These are phyloP conservation scores for Glaucomys volans DNA, from an alignment of 2,113 vertebrate genomes.

Conservation along the genomic window DNA sequence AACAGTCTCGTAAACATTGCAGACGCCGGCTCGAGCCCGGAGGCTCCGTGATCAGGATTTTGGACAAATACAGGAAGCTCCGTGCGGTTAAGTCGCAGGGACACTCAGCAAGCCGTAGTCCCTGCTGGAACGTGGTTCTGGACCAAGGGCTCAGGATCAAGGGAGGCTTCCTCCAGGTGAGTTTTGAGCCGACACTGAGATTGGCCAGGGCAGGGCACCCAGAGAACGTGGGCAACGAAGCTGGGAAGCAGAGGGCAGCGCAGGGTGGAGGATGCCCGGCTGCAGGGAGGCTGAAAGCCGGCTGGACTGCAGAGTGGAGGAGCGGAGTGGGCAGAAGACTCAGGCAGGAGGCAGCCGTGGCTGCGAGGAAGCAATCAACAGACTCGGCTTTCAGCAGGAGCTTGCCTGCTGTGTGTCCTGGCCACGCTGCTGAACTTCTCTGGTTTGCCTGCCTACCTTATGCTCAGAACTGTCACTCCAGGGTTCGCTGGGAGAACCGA, in stretches of 20 bases:
- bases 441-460: neutral
- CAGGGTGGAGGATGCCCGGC: rapidly evolving
- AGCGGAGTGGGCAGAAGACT: neutral
- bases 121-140: rapidly evolving
- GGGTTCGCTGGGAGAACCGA: rapidly evolving
- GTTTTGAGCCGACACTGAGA: neutral
- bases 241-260: neutral
- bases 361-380: rapidly evolving
- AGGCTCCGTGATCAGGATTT: rapidly evolving
- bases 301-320: neutral
- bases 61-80: neutral
- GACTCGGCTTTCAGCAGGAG: rapidly evolving
- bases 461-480: rapidly evolving
- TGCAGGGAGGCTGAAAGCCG: too few relatives aligned
- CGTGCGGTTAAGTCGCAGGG: too few relatives aligned
- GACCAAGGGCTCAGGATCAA: neutral
- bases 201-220: neutral
- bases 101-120: neutral
- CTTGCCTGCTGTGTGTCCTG: neutral
- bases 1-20: neutral
- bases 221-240: neutral
- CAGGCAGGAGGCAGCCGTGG: rapidly evolving
- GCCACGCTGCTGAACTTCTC: neutral
- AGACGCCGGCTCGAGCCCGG: neutral
- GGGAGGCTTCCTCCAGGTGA: neutral